These are phyloP conservation scores for Cephus cinctus DNA, from an alignment of 1,140 invertebrate species.

Conservation along the genomic window DNA sequence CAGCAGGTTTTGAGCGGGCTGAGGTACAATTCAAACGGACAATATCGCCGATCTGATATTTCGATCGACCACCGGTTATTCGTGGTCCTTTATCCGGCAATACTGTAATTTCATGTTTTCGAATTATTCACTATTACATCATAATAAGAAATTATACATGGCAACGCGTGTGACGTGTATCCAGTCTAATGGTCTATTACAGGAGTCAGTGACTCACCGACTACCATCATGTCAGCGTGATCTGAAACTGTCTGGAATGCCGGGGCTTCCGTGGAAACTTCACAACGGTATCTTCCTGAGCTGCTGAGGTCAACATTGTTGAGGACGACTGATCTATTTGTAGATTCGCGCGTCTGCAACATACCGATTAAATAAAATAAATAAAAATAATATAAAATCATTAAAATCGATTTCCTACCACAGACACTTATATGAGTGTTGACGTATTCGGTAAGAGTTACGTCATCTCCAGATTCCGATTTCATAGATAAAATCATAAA, in stretches of 20 bases:
- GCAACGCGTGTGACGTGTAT: background rate
- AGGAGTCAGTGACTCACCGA: conserved; percentile 42
- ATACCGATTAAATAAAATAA: conserved; percentile 11
- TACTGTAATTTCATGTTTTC: conserved; percentile 56
- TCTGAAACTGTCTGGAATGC: conserved; percentile 56
- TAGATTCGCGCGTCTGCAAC: conserved; percentile 18
- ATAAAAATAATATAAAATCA: background rate
- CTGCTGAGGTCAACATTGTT: conserved; percentile 46
- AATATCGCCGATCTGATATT: conserved; percentile 79
- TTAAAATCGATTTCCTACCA: no score
- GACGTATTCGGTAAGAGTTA: no score
- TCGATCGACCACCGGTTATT: conserved; percentile 74
- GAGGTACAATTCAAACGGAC: conserved; percentile 84
- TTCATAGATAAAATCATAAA: no score
- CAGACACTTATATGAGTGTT: no score
- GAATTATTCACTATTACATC: conserved; percentile 4
- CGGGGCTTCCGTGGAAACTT: conserved; percentile 58
- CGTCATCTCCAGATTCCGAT: no score
- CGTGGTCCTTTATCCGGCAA: conserved; percentile 79
- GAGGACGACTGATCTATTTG: conserved; percentile 44
- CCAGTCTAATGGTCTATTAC: background rate
- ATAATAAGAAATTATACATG: conserved; percentile 14
- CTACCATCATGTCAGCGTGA: conserved; percentile 53
- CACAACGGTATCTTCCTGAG: conserved; percentile 56
- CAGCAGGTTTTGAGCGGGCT: conserved; percentile 77